Evolutionary conservation across 2,797 vertebrate species (phyloP).

Genomic region (Enteromius radiatus): DNA sequence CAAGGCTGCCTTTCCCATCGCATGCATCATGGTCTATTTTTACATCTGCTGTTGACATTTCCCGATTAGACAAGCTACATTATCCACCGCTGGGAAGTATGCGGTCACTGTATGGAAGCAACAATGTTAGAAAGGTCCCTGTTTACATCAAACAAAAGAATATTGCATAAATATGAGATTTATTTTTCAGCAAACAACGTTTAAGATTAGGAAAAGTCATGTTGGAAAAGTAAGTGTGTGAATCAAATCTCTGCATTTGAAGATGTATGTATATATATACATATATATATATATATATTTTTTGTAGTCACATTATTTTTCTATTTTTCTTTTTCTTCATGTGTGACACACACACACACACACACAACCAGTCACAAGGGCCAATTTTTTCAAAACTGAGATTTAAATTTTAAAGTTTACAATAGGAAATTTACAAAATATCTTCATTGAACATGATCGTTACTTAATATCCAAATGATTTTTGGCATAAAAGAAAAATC

Average conservation of each 20-base stretch:
- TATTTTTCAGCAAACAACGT: not conserved
- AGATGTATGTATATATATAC: too few relatives aligned
- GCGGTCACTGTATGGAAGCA: not conserved
- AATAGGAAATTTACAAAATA: too few relatives aligned
- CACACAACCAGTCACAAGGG: too few relatives aligned
- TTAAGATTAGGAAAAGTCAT: not conserved
- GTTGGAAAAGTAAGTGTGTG: not conserved
- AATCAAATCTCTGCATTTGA: not conserved
- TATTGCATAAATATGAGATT: not conserved
- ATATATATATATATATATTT: too few relatives aligned
- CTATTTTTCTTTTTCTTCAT: too few relatives aligned
- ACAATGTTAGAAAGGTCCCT: not conserved
- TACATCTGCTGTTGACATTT: conserved; percentile 76
- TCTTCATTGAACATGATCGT: too few relatives aligned
- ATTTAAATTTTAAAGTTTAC: too few relatives aligned
- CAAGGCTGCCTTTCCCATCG: conserved; percentile 80
- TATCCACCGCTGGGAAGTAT: conserved; percentile 42
- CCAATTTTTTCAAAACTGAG: too few relatives aligned
- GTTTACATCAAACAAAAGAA: conserved; percentile 24
- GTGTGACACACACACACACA: not conserved
- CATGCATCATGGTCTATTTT: conserved; percentile 78
- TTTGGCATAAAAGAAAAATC: too few relatives aligned
- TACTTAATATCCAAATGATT: too few relatives aligned
- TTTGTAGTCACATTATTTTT: too few relatives aligned
- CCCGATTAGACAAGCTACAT: conserved; percentile 70